phyloP scores from a whole-genome alignment of 92 coral and sea anemone genomes.

The Scolanthus callimorphus region DNA sequence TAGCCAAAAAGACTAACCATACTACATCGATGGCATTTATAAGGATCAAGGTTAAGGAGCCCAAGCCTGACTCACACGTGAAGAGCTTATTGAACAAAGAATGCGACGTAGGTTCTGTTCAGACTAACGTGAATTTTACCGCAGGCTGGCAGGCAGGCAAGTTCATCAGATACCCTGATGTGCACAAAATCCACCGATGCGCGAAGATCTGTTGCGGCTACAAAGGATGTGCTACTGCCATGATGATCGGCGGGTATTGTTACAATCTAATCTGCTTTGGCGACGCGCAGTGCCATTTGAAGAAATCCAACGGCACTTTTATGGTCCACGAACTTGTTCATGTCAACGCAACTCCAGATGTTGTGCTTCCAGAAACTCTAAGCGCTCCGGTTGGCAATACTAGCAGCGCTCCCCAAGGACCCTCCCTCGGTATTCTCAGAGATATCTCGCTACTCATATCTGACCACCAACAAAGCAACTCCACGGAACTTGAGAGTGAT shows the following conservation, averaged over 20 bases:
- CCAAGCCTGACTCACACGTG: constrained; percentile 3
- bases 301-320: constrained; percentile 34
- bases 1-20: constrained; percentile 25
- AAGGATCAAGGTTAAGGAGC: constrained; percentile 1
- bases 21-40: constrained; percentile 64
- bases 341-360: constrained; percentile 5
- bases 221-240: constrained; percentile 71
- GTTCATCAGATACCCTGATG: constrained; percentile 63
- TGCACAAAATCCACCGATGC: constrained; percentile 52
- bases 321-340: constrained; percentile 57
- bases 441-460: constrained; percentile 1
- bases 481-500: no score
- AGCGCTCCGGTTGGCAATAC: not conserved
- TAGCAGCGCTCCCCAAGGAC: not conserved
- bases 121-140: constrained; percentile 68
- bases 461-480: no score
- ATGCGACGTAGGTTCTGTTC: constrained; percentile 54
- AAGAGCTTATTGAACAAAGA: constrained; percentile 36
- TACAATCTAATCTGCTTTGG: constrained; percentile 77
- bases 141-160: constrained; percentile 94
- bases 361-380: not conserved
- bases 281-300: constrained; percentile 55
- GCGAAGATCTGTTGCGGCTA: constrained; percentile 72
- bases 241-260: constrained; percentile 60
- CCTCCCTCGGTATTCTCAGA: not conserved